Evolutionary conservation across 2,797 vertebrate genomes (phyloP).

Genomic region (Tinamus major): DNA sequence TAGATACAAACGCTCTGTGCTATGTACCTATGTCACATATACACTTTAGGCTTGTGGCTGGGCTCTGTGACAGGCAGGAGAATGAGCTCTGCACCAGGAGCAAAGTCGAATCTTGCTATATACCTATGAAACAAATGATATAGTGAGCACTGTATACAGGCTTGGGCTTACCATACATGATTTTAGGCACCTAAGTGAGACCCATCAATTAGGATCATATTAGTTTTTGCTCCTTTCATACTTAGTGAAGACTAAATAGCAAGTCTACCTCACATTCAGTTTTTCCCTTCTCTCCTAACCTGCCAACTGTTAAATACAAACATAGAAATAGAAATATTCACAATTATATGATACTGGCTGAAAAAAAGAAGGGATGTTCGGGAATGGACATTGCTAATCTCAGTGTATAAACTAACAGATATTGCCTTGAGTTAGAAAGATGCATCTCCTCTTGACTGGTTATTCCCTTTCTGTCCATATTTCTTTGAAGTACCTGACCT

Average conservation of each 20-base stretch:
- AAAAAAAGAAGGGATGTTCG: not conserved
- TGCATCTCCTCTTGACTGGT: not conserved
- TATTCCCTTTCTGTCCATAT: not conserved
- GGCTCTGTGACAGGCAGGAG: not conserved
- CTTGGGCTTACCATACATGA: not conserved
- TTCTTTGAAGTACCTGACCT: conserved; percentile 25
- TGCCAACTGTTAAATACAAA: not conserved
- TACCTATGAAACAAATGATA: not conserved
- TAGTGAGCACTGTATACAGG: not conserved
- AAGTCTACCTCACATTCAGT: not conserved
- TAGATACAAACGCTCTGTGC: not conserved
- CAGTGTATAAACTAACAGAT: not conserved
- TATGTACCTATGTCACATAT: not conserved
- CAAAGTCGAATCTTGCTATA: not conserved
- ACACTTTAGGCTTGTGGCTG: not conserved
- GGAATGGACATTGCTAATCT: not conserved
- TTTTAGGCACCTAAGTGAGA: not conserved
- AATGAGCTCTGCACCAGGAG: not conserved
- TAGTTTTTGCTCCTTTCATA: not conserved
- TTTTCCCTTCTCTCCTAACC: not conserved
- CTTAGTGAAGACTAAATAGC: not conserved
- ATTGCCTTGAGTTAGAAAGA: not conserved
- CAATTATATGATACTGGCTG: not conserved
- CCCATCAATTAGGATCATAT: not conserved
- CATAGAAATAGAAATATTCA: not conserved